Percentiles rank a stretch among this genome's conserved stretches.
Conservation (phyloP, 2,113 vertebrate species). For the Perca flavescens region DNA sequence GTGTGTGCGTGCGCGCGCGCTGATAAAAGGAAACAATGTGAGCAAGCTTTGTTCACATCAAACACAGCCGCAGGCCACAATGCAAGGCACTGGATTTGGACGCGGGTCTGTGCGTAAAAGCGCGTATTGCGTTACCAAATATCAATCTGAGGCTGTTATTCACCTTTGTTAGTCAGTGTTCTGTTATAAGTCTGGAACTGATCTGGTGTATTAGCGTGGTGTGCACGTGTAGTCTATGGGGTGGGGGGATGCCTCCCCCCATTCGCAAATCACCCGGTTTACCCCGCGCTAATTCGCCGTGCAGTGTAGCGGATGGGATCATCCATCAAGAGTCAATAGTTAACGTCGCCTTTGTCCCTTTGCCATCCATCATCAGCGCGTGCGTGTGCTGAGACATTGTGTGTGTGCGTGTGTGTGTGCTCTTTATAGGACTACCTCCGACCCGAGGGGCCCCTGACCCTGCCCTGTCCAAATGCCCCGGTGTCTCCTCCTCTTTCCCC, state of each 20-base stretch:
- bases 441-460: slow-evolving; percentile 73
- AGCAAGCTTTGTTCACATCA: slow-evolving; percentile 64
- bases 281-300: slow-evolving; percentile 73
- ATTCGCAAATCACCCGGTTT: slow-evolving; percentile 63
- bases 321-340: slow-evolving; percentile 89
- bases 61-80: slow-evolving; percentile 23
- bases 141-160: slow-evolving; percentile 35
- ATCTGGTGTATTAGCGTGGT: slow-evolving; percentile 5
- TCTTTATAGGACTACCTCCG: slow-evolving; percentile 65
- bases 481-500: slow-evolving; percentile 45
- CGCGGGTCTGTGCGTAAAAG: slow-evolving; percentile 53
- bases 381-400: slow-evolving; percentile 16
- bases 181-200: slow-evolving; percentile 43
- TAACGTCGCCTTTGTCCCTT: slow-evolving; percentile 82
- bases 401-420: slow-evolving; percentile 42
- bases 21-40: slow-evolving; percentile 44
- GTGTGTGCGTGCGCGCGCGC: background rate
- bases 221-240: slow-evolving; percentile 4
- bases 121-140: slow-evolving; percentile 54
- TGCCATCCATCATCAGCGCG: slow-evolving; percentile 81
- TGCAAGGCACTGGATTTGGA: slow-evolving; percentile 35
- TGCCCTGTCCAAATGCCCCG: slow-evolving; percentile 53
- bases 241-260: background rate
- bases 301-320: slow-evolving; percentile 77
- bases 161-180: slow-evolving; percentile 37